Base-by-base conservation (phyloP, 2,113 vertebrate species). In the Plotosus lineatus region DNA sequence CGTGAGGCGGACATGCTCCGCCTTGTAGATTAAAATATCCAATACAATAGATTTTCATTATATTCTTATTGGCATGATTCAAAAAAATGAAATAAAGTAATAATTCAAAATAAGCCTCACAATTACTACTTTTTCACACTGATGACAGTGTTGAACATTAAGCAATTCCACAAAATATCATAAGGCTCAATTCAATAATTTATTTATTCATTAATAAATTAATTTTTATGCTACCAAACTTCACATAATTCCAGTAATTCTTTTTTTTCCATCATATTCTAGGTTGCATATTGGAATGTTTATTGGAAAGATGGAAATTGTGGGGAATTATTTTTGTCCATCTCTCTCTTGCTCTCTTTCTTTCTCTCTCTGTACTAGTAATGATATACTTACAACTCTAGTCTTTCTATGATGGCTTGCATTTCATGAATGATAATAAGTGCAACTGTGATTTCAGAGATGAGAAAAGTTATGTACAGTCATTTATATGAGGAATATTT, bases 401-500 rank as follows among this genome's bases (percentile, higher is more conserved):
- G 14, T 36, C 36, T 63, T 19, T 36, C 60, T 63, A 17, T 63
- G 28, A 66, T 50, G 48, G 19, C 17, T 75, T 75, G 50, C 72
- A 75, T 58, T 56, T 56, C 12, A 56, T 56, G 33, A 40, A 75
- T 56, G 19, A 15, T 65, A 65, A 77, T 77, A 33, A 44, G 51
- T 56, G 33, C 26, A 21, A 51, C 38, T 53, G n/a, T 31, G 40
- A 73, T 10, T 44, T 83, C 48, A 73, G 28, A 21, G 74, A 66
- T 44, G 23, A 53, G 79, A 44, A 81, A 78, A 38, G 19, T 31
- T 68, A 38, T 66, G 73, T 66, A 31, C 61, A 72, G 28, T 75
- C 10, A 74, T 71, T 80, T 63, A 61, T 55, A 46, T 44, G 26
- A 72, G 23, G 33, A 75, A 56, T 79, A 76, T 80, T 82, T 75